Evolutionary conservation across 2,888 invertebrate species (phyloP).

Genomic region (Macroteleia sp.): DNA sequence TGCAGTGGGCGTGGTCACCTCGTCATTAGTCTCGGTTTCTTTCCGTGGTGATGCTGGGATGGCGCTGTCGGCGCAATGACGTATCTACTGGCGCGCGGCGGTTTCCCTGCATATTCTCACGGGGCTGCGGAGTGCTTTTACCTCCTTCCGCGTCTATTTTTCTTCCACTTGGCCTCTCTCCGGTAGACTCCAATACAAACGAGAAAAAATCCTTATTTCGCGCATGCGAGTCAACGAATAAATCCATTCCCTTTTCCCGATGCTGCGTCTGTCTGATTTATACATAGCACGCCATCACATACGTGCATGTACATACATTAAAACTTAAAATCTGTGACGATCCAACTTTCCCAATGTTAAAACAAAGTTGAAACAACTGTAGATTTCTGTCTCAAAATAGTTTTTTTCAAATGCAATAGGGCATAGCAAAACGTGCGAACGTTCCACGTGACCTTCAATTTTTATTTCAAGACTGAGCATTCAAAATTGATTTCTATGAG

Average conservation of each 20-base stretch:
- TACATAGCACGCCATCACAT: slow-evolving; percentile 5
- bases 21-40: slow-evolving; percentile 79
- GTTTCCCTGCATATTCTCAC: slow-evolving; percentile 58
- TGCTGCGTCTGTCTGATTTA: slow-evolving; percentile 40
- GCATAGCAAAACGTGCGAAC: too few relatives aligned
- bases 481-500: too few relatives aligned
- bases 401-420: too few relatives aligned
- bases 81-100: slow-evolving; percentile 75
- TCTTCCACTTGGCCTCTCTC: slow-evolving; percentile 46
- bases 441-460: too few relatives aligned
- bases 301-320: slow-evolving; percentile 5
- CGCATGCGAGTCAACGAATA: slow-evolving; percentile 41
- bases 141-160: slow-evolving; percentile 61
- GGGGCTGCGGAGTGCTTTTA: slow-evolving; percentile 67
- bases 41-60: slow-evolving; percentile 71
- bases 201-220: slow-evolving; percentile 50
- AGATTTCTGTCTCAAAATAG: too few relatives aligned
- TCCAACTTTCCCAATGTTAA: too few relatives aligned
- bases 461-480: too few relatives aligned
- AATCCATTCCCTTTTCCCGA: slow-evolving; percentile 34
- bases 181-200: slow-evolving; percentile 37
- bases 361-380: too few relatives aligned
- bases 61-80: slow-evolving; percentile 75
- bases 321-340: too few relatives aligned
- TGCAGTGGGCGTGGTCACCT: slow-evolving; percentile 76